These are phyloP conservation scores for Euwallacea fornicatus DNA, from an alignment of 1,140 invertebrate genomes.

Conservation along the genomic window DNA sequence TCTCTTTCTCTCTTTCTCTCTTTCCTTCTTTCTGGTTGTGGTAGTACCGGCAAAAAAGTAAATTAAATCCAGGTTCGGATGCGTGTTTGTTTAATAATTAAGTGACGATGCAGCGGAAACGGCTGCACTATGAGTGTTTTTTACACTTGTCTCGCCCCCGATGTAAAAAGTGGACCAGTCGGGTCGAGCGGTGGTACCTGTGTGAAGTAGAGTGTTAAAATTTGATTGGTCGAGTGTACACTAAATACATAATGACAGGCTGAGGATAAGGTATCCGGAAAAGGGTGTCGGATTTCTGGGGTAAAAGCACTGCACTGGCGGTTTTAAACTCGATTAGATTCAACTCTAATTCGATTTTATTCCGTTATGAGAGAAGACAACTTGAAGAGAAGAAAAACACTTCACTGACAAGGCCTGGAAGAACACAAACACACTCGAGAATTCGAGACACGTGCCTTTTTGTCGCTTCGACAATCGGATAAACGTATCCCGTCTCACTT, in stretches of 20 bases:
- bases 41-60: conserved; percentile 1
- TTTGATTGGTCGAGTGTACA: conserved; percentile 37
- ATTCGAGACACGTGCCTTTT: too few species aligned
- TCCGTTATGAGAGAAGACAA: too few species aligned
- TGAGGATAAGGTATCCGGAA: conserved; percentile 44
- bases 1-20: background rate
- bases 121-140: conserved; percentile 43
- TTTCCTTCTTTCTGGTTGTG: background rate
- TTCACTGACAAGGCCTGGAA: too few species aligned
- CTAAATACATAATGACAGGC: conserved; percentile 48
- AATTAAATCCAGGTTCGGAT: conserved; percentile 9
- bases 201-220: conserved; percentile 29
- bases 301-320: conserved; percentile 19
- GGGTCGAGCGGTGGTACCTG: background rate
- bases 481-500: too few species aligned
- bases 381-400: too few species aligned
- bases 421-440: too few species aligned
- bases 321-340: conserved; percentile 1
- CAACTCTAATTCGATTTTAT: too few species aligned
- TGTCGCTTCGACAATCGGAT: too few species aligned
- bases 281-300: conserved; percentile 42
- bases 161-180: conserved; percentile 27
- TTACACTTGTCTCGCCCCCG: conserved; percentile 43
- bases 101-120: conserved; percentile 41
- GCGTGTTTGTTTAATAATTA: conserved; percentile 44